Conservation (phyloP, 2,888 invertebrate genomes). For the Amiota communis region DNA sequence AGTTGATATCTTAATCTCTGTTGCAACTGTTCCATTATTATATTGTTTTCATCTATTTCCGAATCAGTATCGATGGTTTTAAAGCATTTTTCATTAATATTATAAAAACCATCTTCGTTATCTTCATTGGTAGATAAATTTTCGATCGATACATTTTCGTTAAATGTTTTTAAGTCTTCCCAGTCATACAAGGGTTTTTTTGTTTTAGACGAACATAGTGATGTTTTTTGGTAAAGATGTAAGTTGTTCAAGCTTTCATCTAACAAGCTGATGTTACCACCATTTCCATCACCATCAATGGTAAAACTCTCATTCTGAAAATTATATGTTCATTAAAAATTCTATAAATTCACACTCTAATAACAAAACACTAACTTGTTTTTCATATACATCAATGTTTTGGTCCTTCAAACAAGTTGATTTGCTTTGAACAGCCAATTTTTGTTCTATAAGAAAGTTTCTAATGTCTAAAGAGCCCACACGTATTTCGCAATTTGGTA, state of each 20-base stretch:
- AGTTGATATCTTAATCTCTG: constrained; percentile 1
- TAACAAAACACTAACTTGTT: not conserved
- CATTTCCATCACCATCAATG: too few relatives aligned
- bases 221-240: too few relatives aligned
- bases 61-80: constrained; percentile 3
- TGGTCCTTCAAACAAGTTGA: not conserved
- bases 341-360: too few relatives aligned
- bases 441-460: constrained; percentile 52
- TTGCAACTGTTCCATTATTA: constrained; percentile 12
- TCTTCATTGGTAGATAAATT: constrained; percentile 52
- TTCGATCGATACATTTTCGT: constrained; percentile 28
- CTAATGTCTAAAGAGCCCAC: constrained; percentile 56
- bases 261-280: too few relatives aligned
- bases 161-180: constrained; percentile 51
- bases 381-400: not conserved
- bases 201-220: not conserved
- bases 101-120: constrained; percentile 1
- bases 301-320: too few relatives aligned
- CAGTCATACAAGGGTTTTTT: constrained; percentile 52
- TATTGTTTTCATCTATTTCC: not conserved
- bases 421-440: constrained; percentile 39
- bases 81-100: not conserved
- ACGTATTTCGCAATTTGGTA: constrained; percentile 57
- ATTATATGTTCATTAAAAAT: too few relatives aligned
- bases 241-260: too few relatives aligned